phyloP scores from a whole-genome alignment of 2,888 invertebrate species.

The Tetranychus piercei region DNA sequence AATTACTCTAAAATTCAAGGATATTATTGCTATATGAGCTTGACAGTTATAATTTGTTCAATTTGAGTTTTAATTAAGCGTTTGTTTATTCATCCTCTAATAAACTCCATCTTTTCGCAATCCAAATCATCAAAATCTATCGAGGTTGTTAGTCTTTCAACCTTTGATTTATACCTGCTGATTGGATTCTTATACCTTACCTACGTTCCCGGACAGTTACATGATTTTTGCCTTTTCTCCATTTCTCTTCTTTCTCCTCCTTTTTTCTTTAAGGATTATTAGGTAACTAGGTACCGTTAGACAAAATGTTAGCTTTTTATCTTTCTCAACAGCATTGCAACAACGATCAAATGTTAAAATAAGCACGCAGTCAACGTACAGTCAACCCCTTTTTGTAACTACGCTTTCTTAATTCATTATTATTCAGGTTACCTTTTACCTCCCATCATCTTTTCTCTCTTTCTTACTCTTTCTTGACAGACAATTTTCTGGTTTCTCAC shows the following conservation, averaged over 20 bases:
- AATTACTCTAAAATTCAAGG: too few relatives aligned
- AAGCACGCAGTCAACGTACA: not conserved
- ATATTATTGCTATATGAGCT: not conserved
- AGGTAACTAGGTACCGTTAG: not conserved
- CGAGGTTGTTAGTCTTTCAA: too few relatives aligned
- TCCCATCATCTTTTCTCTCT: not conserved
- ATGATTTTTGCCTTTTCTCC: not conserved
- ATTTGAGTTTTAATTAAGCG: not conserved
- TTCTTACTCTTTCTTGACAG: not conserved
- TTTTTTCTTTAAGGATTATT: not conserved
- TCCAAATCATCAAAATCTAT: too few relatives aligned
- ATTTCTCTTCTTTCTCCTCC: not conserved
- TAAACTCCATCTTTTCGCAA: too few relatives aligned
- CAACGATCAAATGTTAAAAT: not conserved
- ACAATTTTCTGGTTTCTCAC: not conserved
- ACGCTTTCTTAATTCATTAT: not conserved
- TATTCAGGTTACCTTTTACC: not conserved
- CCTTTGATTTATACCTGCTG: too few relatives aligned
- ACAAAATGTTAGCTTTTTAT: not conserved
- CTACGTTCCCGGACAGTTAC: not conserved
- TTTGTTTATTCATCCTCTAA: too few relatives aligned
- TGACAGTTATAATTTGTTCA: too few relatives aligned
- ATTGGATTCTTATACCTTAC: not conserved
- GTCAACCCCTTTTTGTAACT: not conserved
- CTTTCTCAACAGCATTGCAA: not conserved